Evolutionary conservation across 53 echinoderm and acorn worm species (phyloP), one percentile per base, ranked within the genome.

Genomic region (Holothuria leucospilota): DNA sequence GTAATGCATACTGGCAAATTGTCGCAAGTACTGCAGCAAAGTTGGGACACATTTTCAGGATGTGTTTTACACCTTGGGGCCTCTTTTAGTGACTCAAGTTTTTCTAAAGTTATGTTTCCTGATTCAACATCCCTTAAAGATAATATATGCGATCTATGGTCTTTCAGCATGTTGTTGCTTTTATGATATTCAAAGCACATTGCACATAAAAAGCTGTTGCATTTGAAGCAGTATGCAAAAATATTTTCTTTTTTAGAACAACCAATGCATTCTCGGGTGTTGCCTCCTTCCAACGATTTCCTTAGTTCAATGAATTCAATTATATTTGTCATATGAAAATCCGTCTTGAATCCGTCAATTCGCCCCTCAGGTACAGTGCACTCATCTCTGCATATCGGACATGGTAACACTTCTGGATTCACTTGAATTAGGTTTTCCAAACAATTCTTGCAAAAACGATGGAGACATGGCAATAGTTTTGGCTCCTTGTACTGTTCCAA

Each of bases 161-260:
- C 71, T 39, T 14, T 29, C 8, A 71, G 10, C 71, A 71, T 71
- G 40, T 71, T 71, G 71, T 71, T 71, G 40, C n/a, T 39, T 13
- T 12, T 8, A 18, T 71, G 71, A 71, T 41, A 71, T 71, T 71
- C n/a, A 39, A 29, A 39, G 30, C 71, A 71, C 14, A 11, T 29
- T 41, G n/a, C 39, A 39, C 71, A 71, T 16, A 71, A 16, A 15
- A 71, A 71, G 46, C 18, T 34, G 5, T 38, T 39, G 21, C 71
- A 71, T 29, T 71, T 71, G 29, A 71, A 71, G 40, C 71, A 71
- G 71, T 71, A 71, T 14, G 71, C 71, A 8, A 21, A n/a, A 38
- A 71, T 34, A 5, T 39, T 71, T 71, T 41, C 3, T 13, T 69
- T 69, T 2, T 69, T 29, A 38, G 69, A 69, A 69, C 69, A 69